phyloP scores from a whole-genome alignment of 2,113 vertebrate genomes.

The Hydropotes inermis region DNA sequence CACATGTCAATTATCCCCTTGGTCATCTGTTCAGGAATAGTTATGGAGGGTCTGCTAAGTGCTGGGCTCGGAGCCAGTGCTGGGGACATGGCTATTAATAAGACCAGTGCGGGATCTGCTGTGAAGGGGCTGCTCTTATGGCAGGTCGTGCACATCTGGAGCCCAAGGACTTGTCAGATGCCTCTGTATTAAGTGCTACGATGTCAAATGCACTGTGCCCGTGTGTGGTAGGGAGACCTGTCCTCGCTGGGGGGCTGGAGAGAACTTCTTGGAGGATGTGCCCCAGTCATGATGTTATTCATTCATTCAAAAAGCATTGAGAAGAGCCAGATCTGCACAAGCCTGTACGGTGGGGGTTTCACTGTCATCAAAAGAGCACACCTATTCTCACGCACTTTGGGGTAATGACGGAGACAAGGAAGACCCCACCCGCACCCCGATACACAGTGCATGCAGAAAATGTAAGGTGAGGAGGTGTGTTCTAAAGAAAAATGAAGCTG shows the following conservation, averaged over 20 bases:
- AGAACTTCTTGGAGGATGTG: background rate
- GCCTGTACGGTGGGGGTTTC: background rate
- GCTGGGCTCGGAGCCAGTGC: background rate
- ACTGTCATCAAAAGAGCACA: too few relatives aligned
- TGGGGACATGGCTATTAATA: accelerated
- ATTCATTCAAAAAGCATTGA: background rate
- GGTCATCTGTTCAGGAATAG: background rate
- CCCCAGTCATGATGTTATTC: background rate
- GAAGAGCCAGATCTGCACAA: background rate
- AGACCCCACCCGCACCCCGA: accelerated
- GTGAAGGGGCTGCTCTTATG: background rate
- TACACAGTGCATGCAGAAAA: accelerated
- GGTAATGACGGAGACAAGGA: background rate
- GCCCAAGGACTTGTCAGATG: accelerated
- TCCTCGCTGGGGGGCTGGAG: background rate
- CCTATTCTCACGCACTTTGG: background rate
- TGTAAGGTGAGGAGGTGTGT: background rate
- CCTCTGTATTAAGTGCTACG: too few relatives aligned
- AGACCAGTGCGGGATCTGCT: accelerated
- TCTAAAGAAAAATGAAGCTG: background rate
- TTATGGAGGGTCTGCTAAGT: background rate
- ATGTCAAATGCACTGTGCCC: accelerated
- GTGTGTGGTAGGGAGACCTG: background rate
- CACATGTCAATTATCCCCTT: accelerated
- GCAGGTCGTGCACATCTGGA: accelerated